Percentiles rank a stretch among this genome's conserved stretches.
Evolutionary conservation across 2,888 invertebrate genomes (phyloP).

Genomic region (Nematopogon swammerdamellus): DNA sequence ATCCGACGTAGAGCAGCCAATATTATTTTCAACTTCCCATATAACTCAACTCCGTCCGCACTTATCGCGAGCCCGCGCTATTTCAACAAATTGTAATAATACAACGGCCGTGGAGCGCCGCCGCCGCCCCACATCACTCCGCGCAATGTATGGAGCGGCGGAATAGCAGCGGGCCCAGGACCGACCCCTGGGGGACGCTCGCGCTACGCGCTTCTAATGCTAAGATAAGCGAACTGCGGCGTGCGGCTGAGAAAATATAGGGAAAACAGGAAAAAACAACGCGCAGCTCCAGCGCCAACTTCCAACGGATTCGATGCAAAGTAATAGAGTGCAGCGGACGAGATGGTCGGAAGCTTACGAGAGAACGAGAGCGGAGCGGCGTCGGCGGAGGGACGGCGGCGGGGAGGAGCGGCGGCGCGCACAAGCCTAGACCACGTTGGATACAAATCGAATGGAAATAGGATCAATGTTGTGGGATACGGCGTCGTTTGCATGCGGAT

Average conservation of each 20-base stretch:
- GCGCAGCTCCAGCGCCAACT: neutral
- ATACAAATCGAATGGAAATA: neutral
- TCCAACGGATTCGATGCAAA: neutral
- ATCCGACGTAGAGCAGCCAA: neutral
- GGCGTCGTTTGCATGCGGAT: neutral
- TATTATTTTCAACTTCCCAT: neutral
- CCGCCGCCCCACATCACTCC: too few relatives aligned
- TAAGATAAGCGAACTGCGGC: neutral
- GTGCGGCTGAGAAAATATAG: neutral
- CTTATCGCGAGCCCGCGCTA: neutral
- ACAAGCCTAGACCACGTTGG: neutral
- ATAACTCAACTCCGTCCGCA: neutral
- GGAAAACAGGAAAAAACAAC: neutral
- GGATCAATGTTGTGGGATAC: neutral
- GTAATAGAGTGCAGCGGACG: neutral
- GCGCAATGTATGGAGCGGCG: neutral
- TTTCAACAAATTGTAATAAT: neutral
- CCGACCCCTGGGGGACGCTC: neutral
- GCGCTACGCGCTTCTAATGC: neutral
- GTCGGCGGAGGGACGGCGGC: neutral
- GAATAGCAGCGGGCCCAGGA: neutral
- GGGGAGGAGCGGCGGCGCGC: too few relatives aligned
- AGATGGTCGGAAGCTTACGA: neutral
- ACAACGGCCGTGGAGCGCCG: neutral
- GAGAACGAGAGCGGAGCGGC: neutral